These are phyloP conservation scores for Bryconaethiops microstoma DNA, from an alignment of 2,797 vertebrate species.

Conservation along the genomic window DNA sequence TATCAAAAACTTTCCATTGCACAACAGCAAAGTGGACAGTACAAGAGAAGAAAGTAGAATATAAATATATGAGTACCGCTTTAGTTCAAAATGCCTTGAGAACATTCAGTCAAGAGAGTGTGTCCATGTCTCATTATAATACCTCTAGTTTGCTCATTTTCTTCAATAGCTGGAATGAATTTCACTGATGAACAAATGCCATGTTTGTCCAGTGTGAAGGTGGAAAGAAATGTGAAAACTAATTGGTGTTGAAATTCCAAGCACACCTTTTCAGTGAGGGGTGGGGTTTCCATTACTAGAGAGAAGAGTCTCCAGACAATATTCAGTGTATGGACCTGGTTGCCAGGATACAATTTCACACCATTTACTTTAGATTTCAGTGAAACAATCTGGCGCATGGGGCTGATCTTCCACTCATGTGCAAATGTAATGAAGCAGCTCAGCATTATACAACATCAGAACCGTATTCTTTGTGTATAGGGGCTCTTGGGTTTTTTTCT, in stretches of 20 bases:
- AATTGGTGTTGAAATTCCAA: slow-evolving; percentile 16
- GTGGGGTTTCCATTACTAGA: slow-evolving; percentile 27
- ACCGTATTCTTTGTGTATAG: neutral
- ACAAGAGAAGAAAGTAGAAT: no score
- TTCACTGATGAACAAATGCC: neutral
- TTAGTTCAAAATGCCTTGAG: no score
- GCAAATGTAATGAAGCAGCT: slow-evolving; percentile 10
- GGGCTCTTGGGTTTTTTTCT: neutral
- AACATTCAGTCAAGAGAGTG: no score
- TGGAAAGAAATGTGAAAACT: neutral
- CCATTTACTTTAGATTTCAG: slow-evolving; percentile 33
- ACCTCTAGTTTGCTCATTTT: neutral
- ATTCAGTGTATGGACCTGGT: slow-evolving; percentile 18
- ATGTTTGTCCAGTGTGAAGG: neutral
- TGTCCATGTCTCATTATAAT: slow-evolving; percentile 11
- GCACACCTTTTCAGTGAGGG: slow-evolving; percentile 15
- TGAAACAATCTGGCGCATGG: slow-evolving; percentile 30
- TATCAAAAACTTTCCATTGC: no score
- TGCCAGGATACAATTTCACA: slow-evolving; percentile 41
- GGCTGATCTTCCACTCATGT: slow-evolving; percentile 11
- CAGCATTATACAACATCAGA: slow-evolving; percentile 8
- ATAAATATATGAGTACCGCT: no score
- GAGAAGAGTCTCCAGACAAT: slow-evolving; percentile 27
- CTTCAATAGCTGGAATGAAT: neutral
- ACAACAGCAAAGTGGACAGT: no score